Percentiles rank a stretch among this genome's conserved stretches.
Evolutionary conservation across 2,888 invertebrate species (phyloP).

Genomic region (Leptopterna dolabrata): DNA sequence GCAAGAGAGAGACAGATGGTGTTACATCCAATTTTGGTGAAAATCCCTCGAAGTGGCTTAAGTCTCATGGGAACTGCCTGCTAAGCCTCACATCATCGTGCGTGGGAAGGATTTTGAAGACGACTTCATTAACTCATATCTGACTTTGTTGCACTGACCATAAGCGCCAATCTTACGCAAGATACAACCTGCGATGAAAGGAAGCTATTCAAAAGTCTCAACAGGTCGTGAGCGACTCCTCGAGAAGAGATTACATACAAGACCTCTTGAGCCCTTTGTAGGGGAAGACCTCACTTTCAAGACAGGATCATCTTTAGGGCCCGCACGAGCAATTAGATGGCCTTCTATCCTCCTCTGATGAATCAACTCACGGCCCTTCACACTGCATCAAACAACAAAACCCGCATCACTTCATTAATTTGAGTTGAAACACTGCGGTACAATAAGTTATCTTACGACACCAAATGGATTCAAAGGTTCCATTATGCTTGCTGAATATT

Average conservation of each 20-base stretch:
- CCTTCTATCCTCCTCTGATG: neutral
- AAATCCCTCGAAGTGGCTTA: neutral
- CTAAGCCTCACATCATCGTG: neutral
- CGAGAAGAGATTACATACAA: conserved; percentile 33
- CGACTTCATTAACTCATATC: conserved; percentile 46
- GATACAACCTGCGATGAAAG: conserved; percentile 39
- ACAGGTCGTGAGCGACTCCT: conserved; percentile 39
- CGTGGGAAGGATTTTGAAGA: conserved; percentile 41
- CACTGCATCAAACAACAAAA: conserved; percentile 6
- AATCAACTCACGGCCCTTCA: conserved; percentile 17
- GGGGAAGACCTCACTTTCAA: neutral
- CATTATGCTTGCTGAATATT: neutral
- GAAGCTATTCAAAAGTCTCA: conserved; percentile 10
- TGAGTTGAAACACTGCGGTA: neutral
- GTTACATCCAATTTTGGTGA: neutral
- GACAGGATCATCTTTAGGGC: conserved; percentile 23
- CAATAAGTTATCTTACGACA: conserved; percentile 4
- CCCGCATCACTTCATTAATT: conserved; percentile 30
- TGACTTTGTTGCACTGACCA: conserved; percentile 37
- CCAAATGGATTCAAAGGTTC: neutral
- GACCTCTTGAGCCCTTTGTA: conserved; percentile 32
- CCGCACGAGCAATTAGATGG: conserved; percentile 15
- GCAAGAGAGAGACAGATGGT: neutral
- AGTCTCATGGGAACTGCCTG: neutral
- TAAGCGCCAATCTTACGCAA: conserved; percentile 41